Evolutionary conservation across 2,888 invertebrate species (phyloP), one percentile per base, ranked within the genome.

Genomic region (Mylabris sibirica): DNA sequence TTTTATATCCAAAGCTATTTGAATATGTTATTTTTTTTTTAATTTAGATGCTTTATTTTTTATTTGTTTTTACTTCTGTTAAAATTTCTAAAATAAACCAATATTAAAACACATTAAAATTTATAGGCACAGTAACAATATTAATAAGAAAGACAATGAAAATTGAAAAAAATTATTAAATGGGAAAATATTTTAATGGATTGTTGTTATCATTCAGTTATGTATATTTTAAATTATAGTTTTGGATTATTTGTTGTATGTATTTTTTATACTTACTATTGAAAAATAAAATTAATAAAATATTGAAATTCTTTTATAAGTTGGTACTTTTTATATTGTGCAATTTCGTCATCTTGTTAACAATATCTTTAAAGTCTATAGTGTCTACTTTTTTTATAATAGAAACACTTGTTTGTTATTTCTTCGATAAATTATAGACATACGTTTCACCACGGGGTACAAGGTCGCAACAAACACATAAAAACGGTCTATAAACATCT

Each of bases 251-350:
- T 74, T 76, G 76, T 77, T 76, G 75, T 77, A 76, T 74, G 76
- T 77, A 77, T 75, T 77, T 77, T 70, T 77, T 77, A 75, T 77
- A 76, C 73, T 72, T 74, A 75, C 69, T 70, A 71, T 70, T 65
- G 65, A 70, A 26, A 57, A 68, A 70, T 70, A 70, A 67, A 70
- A 64, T 26, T 14, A 60, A 24, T 11, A 59, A 64, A 64, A 20
- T 64, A 38, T 59, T n/a, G 26, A 41, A 34, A 30, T 30, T 35
- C 22, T 62, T 62, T 38, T 26, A 1, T 26, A 53, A 22, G 12
- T 12, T 11, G 24, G 22, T 12, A 9, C 2, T 53, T 53, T 53
- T 14, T 24, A 2, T 20, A 17, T 20, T 49, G 1, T 17, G 2
- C 8, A 20, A 3, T 17, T 6, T 17, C 5, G 6, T 3, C 1